Evolutionary conservation across 2,797 vertebrate species (phyloP).

Genomic region (Neosilurus mollespiculum): DNA sequence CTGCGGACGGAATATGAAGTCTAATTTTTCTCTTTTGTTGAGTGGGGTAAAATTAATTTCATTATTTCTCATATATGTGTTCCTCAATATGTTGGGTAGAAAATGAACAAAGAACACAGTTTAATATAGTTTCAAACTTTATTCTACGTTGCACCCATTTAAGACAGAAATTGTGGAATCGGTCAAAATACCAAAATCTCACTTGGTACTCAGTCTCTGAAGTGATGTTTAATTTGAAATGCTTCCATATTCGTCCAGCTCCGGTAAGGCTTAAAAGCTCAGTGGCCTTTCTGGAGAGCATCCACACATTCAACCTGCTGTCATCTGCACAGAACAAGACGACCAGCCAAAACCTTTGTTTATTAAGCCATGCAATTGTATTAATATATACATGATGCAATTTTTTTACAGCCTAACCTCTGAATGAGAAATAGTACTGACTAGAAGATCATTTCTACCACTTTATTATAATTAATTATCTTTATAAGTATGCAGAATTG

Average conservation of each 20-base stretch:
- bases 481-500: not conserved
- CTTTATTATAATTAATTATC: not conserved
- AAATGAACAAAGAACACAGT: too few relatives aligned
- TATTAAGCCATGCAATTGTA: not conserved
- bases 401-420: not conserved
- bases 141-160: too few relatives aligned
- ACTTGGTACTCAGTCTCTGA: constrained; percentile 75
- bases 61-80: too few relatives aligned
- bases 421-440: not conserved
- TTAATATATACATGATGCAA: not conserved
- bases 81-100: too few relatives aligned
- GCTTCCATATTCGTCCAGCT: constrained; percentile 60
- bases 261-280: constrained; percentile 57
- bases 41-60: too few relatives aligned
- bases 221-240: constrained; percentile 63
- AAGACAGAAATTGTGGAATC: too few relatives aligned
- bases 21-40: too few relatives aligned
- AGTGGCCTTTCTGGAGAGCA: constrained; percentile 22
- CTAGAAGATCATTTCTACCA: not conserved
- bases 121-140: too few relatives aligned
- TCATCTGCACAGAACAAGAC: constrained; percentile 55
- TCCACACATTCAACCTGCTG: constrained; percentile 64
- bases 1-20: too few relatives aligned
- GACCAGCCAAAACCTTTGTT: not conserved
- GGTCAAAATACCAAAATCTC: not conserved